These are phyloP conservation scores for Manis pentadactyla DNA, from an alignment of 2,797 vertebrate genomes.

Conservation along the genomic window DNA sequence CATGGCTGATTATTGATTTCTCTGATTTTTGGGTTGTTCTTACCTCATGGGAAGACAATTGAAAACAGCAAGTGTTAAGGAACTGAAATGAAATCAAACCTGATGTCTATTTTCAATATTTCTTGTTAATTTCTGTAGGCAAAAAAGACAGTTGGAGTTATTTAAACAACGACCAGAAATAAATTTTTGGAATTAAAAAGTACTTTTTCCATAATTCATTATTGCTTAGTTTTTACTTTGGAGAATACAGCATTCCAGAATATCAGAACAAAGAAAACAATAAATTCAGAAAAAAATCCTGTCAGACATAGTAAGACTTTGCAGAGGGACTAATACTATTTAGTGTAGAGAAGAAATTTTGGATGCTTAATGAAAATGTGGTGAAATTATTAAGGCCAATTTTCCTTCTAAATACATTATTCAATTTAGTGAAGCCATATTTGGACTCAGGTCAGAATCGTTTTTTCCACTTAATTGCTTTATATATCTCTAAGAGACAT, in stretches of 20 bases:
- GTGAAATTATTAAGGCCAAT: neutral
- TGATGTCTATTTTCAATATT: slow-evolving; percentile 50
- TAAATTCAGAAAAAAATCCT: neutral
- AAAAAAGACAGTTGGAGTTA: slow-evolving; percentile 72
- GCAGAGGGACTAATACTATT: neutral
- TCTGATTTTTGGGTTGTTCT: slow-evolving; percentile 66
- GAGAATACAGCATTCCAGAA: slow-evolving; percentile 19
- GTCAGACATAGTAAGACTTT: neutral
- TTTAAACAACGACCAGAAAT: slow-evolving; percentile 77
- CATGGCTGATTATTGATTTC: slow-evolving; percentile 60
- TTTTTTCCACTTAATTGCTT: slow-evolving; percentile 21
- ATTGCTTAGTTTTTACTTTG: slow-evolving; percentile 46
- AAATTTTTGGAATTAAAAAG: slow-evolving; percentile 65
- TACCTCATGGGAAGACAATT: slow-evolving; percentile 55
- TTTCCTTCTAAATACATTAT: slow-evolving; percentile 26
- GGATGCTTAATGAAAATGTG: neutral
- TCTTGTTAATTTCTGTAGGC: slow-evolving; percentile 70
- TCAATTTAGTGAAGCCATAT: slow-evolving; percentile 20
- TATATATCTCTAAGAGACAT: neutral
- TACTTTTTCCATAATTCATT: slow-evolving; percentile 63
- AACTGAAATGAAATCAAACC: neutral
- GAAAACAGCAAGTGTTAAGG: slow-evolving; percentile 44
- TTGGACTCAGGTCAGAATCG: slow-evolving; percentile 16
- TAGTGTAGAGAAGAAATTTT: neutral
- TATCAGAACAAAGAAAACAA: neutral